Conservation (phyloP, 2,113 vertebrate species). For the Mixornis gularis region DNA sequence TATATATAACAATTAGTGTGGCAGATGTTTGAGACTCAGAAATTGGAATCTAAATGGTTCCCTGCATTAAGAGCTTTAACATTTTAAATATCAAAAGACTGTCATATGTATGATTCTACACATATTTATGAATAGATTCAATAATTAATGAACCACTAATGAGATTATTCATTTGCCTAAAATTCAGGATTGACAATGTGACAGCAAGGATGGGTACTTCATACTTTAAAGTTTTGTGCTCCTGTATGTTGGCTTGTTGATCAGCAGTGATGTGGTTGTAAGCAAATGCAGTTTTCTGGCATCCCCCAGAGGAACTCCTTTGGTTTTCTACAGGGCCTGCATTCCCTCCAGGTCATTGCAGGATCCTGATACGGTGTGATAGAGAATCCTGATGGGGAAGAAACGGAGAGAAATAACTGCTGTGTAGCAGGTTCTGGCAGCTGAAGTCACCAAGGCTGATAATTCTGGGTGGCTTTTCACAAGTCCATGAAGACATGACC, state of each 20-base stretch:
- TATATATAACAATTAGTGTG: not conserved
- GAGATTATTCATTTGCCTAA: not conserved
- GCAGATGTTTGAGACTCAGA: not conserved
- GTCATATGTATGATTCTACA: not conserved
- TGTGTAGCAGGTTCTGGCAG: not conserved
- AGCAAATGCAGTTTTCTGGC: not conserved
- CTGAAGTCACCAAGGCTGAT: not conserved
- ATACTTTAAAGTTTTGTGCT: not conserved
- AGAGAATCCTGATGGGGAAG: not conserved
- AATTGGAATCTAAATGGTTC: not conserved
- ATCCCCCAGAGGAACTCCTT: not conserved
- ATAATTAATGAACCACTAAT: not conserved
- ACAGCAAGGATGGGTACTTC: not conserved
- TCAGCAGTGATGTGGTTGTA: not conserved
- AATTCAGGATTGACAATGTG: not conserved
- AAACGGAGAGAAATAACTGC: not conserved
- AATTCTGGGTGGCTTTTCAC: not conserved
- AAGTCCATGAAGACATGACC: not conserved
- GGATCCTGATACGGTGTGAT: not conserved
- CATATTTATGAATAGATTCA: not conserved
- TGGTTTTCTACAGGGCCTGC: not conserved
- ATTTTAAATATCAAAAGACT: not conserved
- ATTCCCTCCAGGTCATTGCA: not conserved
- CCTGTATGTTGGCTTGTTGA: not conserved
- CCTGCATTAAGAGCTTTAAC: not conserved